A percentile compares a stretch with the other conserved stretches of the same genome.
phyloP scores from a whole-genome alignment of 2,113 vertebrate genomes.

The Hoplias malabaricus region DNA sequence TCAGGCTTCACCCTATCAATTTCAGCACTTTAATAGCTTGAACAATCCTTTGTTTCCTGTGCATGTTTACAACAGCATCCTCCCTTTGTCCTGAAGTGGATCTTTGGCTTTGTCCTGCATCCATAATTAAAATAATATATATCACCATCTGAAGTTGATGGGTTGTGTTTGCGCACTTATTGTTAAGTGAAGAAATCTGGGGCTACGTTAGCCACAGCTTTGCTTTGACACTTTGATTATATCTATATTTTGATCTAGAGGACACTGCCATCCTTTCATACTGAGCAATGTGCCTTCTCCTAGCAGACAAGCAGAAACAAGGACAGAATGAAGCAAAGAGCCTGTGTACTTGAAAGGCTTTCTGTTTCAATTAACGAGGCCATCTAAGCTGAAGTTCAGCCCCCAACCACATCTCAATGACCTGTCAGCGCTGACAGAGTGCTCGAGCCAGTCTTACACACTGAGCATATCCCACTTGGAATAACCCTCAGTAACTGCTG shows the following conservation, averaged over 20 bases:
- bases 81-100: background rate
- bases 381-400: background rate
- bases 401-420: conserved; percentile 28
- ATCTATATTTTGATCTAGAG: background rate
- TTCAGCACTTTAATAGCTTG: conserved; percentile 3
- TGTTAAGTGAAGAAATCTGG: background rate
- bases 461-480: background rate
- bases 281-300: conserved; percentile 13
- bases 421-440: conserved; percentile 40
- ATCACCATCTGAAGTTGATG: background rate
- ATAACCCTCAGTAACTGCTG: background rate
- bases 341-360: conserved; percentile 18
- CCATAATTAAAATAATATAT: background rate
- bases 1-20: conserved; percentile 1
- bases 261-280: background rate
- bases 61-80: background rate
- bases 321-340: background rate
- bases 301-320: background rate
- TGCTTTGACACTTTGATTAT: conserved; percentile 33
- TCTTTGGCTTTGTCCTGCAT: conserved; percentile 5
- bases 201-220: background rate
- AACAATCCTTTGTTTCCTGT: conserved; percentile 18
- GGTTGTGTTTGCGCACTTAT: background rate
- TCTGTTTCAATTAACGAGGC: conserved; percentile 28
- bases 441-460: background rate